phyloP scores from a whole-genome alignment of 2,113 vertebrate genomes.

The Ginglymostoma cirratum region DNA sequence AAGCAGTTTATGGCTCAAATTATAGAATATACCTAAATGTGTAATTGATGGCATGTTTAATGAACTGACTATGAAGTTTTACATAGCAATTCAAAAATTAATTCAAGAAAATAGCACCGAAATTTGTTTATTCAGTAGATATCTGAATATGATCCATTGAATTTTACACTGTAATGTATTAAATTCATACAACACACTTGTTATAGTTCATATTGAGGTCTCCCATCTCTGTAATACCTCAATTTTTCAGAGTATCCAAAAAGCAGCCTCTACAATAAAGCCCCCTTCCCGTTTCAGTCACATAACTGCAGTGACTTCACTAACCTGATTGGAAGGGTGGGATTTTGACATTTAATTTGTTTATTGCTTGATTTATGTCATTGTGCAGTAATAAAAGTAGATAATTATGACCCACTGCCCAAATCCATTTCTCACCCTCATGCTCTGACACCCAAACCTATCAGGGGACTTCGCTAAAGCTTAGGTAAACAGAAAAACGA shows the following conservation, averaged over 20 bases:
- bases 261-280: neutral
- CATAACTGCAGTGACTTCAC: neutral
- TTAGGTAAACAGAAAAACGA: neutral
- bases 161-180: neutral
- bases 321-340: neutral
- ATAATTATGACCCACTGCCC: neutral
- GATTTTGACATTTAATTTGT: too few species aligned
- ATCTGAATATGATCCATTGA: neutral
- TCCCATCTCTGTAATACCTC: neutral
- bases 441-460: neutral
- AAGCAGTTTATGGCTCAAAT: neutral
- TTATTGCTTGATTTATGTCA: neutral
- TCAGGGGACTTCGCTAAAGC: neutral
- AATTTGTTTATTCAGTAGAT: constrained; percentile 33
- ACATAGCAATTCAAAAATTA: neutral
- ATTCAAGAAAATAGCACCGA: neutral
- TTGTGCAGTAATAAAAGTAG: neutral
- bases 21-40: neutral
- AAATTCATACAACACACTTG: neutral
- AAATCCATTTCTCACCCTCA: neutral
- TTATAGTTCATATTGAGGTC: neutral
- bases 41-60: neutral
- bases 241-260: neutral
- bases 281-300: neutral
- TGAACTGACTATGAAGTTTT: neutral